A percentile compares a stretch with the other conserved stretches of the same genome.
Conservation (phyloP, 2,113 vertebrate species). For the Brachyhypopomus occidentalis region DNA sequence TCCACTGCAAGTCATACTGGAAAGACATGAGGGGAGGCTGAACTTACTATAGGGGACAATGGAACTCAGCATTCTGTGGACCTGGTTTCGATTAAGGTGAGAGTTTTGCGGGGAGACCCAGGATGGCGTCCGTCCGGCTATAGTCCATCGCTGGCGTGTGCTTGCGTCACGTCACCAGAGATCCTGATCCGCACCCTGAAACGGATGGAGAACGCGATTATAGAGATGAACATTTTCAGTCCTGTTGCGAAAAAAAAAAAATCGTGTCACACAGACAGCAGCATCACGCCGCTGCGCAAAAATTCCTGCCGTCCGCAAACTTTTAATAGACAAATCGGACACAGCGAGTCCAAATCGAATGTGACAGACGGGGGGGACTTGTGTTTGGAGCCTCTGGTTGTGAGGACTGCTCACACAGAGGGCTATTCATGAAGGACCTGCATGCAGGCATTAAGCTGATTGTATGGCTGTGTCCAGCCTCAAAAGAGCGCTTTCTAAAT, state of each 20-base stretch:
- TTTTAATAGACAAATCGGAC: slow-evolving; percentile 30
- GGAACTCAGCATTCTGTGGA: slow-evolving; percentile 83
- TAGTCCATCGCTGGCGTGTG: slow-evolving; percentile 74
- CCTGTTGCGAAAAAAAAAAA: too few species aligned
- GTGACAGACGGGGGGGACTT: slow-evolving; percentile 29
- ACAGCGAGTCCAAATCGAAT: slow-evolving; percentile 9
- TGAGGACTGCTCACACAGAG: slow-evolving; percentile 70
- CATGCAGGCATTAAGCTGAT: slow-evolving; percentile 73
- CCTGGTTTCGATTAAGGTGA: slow-evolving; percentile 75
- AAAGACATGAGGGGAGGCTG: slow-evolving; percentile 41
- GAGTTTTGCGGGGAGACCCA: slow-evolving; percentile 71
- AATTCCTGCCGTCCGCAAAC: neutral
- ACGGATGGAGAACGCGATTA: slow-evolving; percentile 15
- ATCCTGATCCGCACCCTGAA: slow-evolving; percentile 64
- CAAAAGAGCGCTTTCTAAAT: slow-evolving; percentile 78
- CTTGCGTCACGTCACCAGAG: slow-evolving; percentile 64
- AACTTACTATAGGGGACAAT: slow-evolving; percentile 83
- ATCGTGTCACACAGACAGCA: slow-evolving; percentile 10
- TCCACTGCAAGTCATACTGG: slow-evolving; percentile 26
- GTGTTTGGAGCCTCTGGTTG: slow-evolving; percentile 34
- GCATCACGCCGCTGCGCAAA: neutral
- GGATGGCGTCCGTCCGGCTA: slow-evolving; percentile 71
- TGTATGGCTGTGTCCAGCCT: slow-evolving; percentile 69
- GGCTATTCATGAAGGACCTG: slow-evolving; percentile 72
- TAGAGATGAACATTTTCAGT: too few species aligned